A percentile compares a stretch with the other conserved stretches of the same genome.
Conservation (phyloP, 1,140 invertebrate species). For the Drosophila cardini region DNA sequence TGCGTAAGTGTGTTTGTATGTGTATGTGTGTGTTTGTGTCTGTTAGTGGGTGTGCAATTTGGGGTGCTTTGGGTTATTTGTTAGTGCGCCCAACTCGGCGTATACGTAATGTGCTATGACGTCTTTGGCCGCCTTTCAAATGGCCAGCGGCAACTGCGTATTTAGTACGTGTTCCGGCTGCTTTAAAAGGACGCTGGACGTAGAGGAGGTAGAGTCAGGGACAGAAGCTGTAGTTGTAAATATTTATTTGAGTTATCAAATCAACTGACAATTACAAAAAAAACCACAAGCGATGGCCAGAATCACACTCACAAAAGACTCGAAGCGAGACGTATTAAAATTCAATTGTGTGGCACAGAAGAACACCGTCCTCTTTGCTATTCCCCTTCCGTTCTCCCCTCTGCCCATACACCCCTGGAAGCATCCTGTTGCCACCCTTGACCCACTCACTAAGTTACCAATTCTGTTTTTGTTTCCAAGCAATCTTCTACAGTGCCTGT, state of each 20-base stretch:
- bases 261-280: constrained; percentile 8
- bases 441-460: constrained; percentile 23
- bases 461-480: background rate
- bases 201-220: background rate
- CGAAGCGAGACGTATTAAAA: constrained; percentile 9
- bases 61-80: background rate
- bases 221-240: constrained; percentile 17
- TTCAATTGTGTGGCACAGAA: constrained; percentile 3
- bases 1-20: constrained; percentile 3
- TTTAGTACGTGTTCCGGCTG: constrained; percentile 1
- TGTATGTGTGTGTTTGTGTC: background rate
- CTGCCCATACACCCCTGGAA: background rate
- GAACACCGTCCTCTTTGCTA: background rate
- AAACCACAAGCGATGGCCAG: background rate
- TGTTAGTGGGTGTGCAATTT: constrained; percentile 7
- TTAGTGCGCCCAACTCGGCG: constrained; percentile 45
- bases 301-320: constrained; percentile 14
- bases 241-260: constrained; percentile 27
- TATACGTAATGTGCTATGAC: constrained; percentile 79
- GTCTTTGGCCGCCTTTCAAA: constrained; percentile 59
- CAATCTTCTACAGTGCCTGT: too few species aligned
- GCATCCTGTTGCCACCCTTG: constrained; percentile 15
- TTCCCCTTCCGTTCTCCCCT: background rate
- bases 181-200: background rate
- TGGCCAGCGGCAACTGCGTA: constrained; percentile 33